Evolutionary conservation across 2,797 vertebrate genomes (phyloP).

Genomic region (Parotocinclus haroldoi): DNA sequence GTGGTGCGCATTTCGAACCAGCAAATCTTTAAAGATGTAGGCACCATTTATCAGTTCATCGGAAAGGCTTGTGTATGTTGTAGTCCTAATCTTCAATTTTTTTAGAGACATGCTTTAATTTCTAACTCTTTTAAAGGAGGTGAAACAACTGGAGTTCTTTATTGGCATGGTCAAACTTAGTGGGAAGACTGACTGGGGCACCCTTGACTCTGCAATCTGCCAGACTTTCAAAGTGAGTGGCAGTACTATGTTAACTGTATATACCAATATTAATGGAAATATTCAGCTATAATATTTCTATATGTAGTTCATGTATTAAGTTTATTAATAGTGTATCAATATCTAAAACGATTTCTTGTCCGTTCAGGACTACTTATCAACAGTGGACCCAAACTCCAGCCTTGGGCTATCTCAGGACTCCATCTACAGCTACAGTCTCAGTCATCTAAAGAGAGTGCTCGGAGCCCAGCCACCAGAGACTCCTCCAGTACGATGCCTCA

Average conservation of each 20-base stretch:
- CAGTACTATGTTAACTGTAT: background rate
- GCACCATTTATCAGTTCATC: conserved; percentile 35
- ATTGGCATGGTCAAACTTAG: conserved; percentile 86
- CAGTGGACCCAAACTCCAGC: conserved; percentile 90
- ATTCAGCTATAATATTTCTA: background rate
- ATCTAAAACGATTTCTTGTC: conserved; percentile 15
- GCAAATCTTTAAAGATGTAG: conserved; percentile 91
- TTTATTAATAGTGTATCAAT: no score
- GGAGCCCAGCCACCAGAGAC: conserved; percentile 84
- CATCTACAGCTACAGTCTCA: conserved; percentile 89
- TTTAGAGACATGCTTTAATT: background rate
- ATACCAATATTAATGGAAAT: background rate
- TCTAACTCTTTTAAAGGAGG: conserved; percentile 70
- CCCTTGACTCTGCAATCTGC: conserved; percentile 88
- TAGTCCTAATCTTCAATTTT: background rate
- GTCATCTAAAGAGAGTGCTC: conserved; percentile 84
- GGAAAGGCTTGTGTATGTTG: background rate
- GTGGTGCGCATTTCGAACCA: conserved; percentile 86
- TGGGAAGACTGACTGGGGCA: conserved; percentile 90
- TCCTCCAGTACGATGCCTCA: conserved; percentile 81
- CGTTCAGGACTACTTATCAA: conserved; percentile 85
- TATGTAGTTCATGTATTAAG: no score
- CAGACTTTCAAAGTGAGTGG: conserved; percentile 87
- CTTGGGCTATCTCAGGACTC: conserved; percentile 90
- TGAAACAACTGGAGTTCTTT: conserved; percentile 94